These are phyloP conservation scores for Charanyca ferruginea DNA, from an alignment of 2,888 invertebrate genomes.

Conservation along the genomic window DNA sequence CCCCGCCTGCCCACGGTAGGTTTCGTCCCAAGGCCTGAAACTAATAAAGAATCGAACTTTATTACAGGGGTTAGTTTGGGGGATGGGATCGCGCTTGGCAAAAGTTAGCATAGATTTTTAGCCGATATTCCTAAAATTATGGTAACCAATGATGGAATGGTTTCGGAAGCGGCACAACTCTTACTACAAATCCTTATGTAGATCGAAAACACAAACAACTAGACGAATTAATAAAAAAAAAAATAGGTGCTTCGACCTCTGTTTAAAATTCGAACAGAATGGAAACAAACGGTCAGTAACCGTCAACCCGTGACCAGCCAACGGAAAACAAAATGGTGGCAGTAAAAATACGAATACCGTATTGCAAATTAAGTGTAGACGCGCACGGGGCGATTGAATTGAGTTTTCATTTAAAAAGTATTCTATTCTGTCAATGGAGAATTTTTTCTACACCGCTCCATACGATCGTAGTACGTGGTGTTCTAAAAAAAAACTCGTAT, in stretches of 20 bases:
- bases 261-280: conserved; percentile 51
- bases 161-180: too few species aligned
- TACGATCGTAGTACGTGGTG: too few species aligned
- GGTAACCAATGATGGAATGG: too few species aligned
- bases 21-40: conserved; percentile 91
- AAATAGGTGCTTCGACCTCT: conserved; percentile 45
- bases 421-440: not conserved
- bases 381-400: conserved; percentile 1
- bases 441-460: not conserved
- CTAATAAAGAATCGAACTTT: conserved; percentile 67
- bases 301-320: conserved; percentile 66
- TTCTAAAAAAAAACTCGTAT: not conserved
- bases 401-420: not conserved
- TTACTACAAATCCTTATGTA: too few species aligned
- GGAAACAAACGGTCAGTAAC: conserved; percentile 61
- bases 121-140: too few species aligned
- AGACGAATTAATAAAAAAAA: not conserved
- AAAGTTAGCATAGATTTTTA: not conserved
- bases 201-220: not conserved
- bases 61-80: conserved; percentile 6
- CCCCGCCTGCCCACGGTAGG: conserved; percentile 92
- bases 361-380: conserved; percentile 62
- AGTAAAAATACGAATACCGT: conserved; percentile 63
- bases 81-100: not conserved
- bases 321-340: conserved; percentile 68